Conservation (phyloP, 2,888 invertebrate genomes). For the Caenorhabditis sp. region DNA sequence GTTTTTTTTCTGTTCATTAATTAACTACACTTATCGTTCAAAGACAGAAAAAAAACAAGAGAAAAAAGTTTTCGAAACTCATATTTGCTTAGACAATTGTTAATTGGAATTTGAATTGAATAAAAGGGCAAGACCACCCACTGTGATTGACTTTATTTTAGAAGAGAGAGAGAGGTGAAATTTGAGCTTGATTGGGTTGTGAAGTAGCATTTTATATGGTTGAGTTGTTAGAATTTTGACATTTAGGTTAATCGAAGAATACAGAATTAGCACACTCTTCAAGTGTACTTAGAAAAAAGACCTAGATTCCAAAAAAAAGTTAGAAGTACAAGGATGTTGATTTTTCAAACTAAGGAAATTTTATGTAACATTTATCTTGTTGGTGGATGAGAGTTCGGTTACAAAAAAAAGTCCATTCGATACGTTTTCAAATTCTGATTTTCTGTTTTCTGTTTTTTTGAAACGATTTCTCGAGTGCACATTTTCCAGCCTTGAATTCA, state of each 20-base stretch:
- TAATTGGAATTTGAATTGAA: not conserved
- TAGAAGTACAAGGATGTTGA: too few relatives aligned
- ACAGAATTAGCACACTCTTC: not conserved
- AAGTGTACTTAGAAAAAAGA: too few relatives aligned
- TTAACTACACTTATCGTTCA: constrained; percentile 38
- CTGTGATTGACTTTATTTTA: not conserved
- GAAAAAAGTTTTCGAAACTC: constrained; percentile 5
- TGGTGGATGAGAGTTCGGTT: too few relatives aligned
- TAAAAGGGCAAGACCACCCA: constrained; percentile 16
- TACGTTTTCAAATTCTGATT: too few relatives aligned
- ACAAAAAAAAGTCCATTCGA: too few relatives aligned
- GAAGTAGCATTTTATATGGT: not conserved
- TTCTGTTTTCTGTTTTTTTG: too few relatives aligned
- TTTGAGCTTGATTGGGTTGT: not conserved
- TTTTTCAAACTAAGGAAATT: too few relatives aligned
- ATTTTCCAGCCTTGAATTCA: too few relatives aligned
- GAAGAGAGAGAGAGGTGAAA: not conserved
- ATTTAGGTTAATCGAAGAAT: not conserved
- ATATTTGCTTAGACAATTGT: not conserved
- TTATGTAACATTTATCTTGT: too few relatives aligned
- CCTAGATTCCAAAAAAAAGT: too few relatives aligned
- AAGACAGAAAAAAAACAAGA: not conserved
- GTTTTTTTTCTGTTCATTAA: constrained; percentile 20
- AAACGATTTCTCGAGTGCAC: too few relatives aligned
- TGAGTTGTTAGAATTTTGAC: too few relatives aligned